Percentiles rank a stretch among this genome's conserved stretches.
Conservation (phyloP, 2,113 vertebrate genomes). For the Procapra przewalskii region DNA sequence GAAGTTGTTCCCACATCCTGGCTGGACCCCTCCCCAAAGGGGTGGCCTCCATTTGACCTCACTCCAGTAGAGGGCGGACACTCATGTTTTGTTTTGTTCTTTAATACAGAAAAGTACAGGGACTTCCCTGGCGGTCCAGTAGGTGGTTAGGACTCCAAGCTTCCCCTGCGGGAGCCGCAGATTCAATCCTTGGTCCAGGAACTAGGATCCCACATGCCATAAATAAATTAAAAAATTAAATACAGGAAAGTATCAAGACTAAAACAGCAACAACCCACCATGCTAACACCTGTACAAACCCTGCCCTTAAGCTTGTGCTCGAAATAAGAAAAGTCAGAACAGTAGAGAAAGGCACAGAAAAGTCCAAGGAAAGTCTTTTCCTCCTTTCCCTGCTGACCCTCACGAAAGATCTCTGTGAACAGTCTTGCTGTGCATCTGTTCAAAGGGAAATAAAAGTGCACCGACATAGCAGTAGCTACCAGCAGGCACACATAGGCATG, state of each 20-base stretch:
- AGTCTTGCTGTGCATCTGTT: too few relatives aligned
- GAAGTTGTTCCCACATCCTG: background rate
- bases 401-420: background rate
- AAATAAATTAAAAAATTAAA: background rate
- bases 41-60: background rate
- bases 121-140: background rate
- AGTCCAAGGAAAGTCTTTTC: background rate
- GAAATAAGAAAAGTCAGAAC: background rate
- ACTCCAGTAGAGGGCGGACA: background rate
- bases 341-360: background rate
- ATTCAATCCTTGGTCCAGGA: background rate
- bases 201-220: background rate
- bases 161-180: background rate
- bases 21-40: background rate
- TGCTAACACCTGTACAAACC: background rate
- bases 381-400: background rate
- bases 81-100: background rate
- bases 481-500: accelerated
- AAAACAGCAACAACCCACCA: background rate
- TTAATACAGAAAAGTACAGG: background rate
- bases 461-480: background rate
- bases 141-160: background rate
- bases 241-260: background rate
- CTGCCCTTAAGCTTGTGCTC: background rate
- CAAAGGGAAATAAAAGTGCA: background rate